Evolutionary conservation across 2,888 invertebrate species (phyloP), one percentile per base, ranked within the genome.

Genomic region (Falcaria lacertinaria): DNA sequence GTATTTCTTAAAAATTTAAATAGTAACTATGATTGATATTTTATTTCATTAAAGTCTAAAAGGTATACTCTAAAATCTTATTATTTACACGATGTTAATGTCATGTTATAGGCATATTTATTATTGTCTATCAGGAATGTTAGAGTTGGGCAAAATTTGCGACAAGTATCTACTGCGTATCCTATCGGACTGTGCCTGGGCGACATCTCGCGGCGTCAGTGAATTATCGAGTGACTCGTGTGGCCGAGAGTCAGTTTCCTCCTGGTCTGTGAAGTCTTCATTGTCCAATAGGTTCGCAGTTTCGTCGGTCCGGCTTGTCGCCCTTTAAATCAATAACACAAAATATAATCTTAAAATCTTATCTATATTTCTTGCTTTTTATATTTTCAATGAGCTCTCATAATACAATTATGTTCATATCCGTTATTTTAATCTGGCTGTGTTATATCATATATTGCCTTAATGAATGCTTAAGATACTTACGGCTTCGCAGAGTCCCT

Each of bases 161-260:
- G 88, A 67, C 58, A 90, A 72, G 61, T 90, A 90, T 71, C 85
- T 72, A 52, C 78, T 81, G 55, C 90, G 82, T 58, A 90, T 90
- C 47, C 90, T 77, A 57, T 88, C 81, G 2, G 89, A 88, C 45
- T 84, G 81, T 11, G 65, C 70, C 41, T 66, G 74, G 6, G 81
- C 64, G 1, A 69, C 55, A 42, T 82, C 78, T 32, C 73, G 64
- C 43, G 67, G 54, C 6, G 57, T 50, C 2, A 54, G 41, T 2
- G 60, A 48, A 36, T 57, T 43, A 13, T 56, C 54, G 1, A 53
- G 41, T 2, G 63, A 58, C 11, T 73, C 72, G 0, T 54, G 55
- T 2, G 60, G 55, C 25, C 65, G 52, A 1, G 75, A 66, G 46
- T 80, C 81, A 6, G 64, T 67, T 48, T 81, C 82, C 45, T 86